Conservation (phyloP, 2,113 vertebrate species). For the Globicephala melas region DNA sequence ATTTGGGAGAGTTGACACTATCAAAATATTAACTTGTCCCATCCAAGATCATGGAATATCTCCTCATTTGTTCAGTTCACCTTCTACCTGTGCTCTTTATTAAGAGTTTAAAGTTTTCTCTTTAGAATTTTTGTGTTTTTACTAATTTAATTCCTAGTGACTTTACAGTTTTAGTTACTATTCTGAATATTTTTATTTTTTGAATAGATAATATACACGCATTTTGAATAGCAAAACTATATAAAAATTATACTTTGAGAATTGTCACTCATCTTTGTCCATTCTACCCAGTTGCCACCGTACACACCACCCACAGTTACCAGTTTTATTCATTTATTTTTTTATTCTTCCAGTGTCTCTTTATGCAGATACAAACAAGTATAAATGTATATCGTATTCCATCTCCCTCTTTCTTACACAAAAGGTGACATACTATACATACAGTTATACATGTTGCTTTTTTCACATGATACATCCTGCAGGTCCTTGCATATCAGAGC, state of each 20-base stretch:
- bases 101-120: slow-evolving; percentile 26
- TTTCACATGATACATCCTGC: neutral
- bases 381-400: neutral
- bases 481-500: neutral
- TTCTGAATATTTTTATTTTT: slow-evolving; percentile 8
- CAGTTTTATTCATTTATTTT: slow-evolving; percentile 7
- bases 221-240: slow-evolving; percentile 27
- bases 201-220: neutral
- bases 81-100: neutral
- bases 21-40: neutral
- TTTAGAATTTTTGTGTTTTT: slow-evolving; percentile 15
- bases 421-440: neutral
- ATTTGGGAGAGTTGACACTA: neutral
- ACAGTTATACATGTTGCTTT: neutral
- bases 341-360: neutral
- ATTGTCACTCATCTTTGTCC: neutral
- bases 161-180: neutral
- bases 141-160: slow-evolving; percentile 1
- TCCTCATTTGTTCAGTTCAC: slow-evolving; percentile 7
- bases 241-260: neutral
- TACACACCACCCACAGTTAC: neutral
- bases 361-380: neutral
- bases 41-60: neutral
- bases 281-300: neutral
- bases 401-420: neutral